Base-by-base conservation (phyloP, 2,797 vertebrate genomes). In the Octomys mimax region DNA sequence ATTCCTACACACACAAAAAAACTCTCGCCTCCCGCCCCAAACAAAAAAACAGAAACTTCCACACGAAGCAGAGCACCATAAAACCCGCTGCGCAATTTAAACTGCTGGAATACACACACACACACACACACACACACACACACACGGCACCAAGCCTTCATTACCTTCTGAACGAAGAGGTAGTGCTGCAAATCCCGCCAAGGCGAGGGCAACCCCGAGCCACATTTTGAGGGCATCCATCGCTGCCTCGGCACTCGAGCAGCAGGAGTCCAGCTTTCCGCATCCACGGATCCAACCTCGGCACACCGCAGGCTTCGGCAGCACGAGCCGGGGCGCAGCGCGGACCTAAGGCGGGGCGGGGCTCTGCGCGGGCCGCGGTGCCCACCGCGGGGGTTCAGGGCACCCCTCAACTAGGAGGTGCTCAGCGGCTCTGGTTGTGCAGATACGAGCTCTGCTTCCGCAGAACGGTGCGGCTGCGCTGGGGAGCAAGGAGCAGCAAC, bases 121-220 rank as follows among this genome's bases (percentile, higher is more conserved):
- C 70, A 22, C 92, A 31, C 57, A 4, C 57, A 28, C 83, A 16
- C 75, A 36, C 70, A 21, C 85, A 36, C 46, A 68, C 80, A 42
- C 42, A 7, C 75, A 22, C 95, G 8, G 13, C 80, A 11, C 81
- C 2, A 14, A 16, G 68, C 94, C 97, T 98, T 42, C 42, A 42
- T 42, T 95, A 98, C 98, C 98, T 98, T 98, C 97, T 24, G 93
- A 91, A 70, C 4, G 92, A 28, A 5, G 93, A 93, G 95, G 88
- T 92, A 95, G 66, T 11, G 31, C 52, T 39, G 96, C 90, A 2
- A 97, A 94, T 75, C 68, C 96, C 36, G 91, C 95, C 94, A 93
- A n/a, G 24, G 87, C 36, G 1, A 98, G 83, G 33, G 95, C 77
- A 46, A 98, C 59, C 68, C 54, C 93, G 83, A 98, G 91, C 95